phyloP scores from a whole-genome alignment of 2,888 invertebrate species.

The Hesperia comma region DNA sequence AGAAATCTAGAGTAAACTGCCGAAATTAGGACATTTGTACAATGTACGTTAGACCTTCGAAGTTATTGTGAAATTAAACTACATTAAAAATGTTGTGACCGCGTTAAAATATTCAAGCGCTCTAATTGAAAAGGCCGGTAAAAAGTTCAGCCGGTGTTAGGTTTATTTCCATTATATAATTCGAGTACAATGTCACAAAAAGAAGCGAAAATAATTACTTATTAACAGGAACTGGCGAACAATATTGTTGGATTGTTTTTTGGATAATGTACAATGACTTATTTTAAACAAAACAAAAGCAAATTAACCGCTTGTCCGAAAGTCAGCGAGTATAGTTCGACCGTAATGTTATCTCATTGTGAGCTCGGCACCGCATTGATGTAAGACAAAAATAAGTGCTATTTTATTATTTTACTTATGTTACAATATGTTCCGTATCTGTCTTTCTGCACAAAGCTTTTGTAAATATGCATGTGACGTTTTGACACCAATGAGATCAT shows the following conservation, averaged over 20 bases:
- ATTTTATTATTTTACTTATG: too few species aligned
- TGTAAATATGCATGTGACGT: too few species aligned
- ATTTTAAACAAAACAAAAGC: too few species aligned
- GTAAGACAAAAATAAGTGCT: too few species aligned
- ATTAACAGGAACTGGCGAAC: conserved; percentile 1
- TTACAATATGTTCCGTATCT: too few species aligned
- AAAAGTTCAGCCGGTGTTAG: background rate
- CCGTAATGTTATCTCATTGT: too few species aligned
- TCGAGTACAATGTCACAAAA: background rate
- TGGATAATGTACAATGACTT: background rate
- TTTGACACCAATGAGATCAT: too few species aligned
- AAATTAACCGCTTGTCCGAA: too few species aligned
- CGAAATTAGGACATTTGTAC: background rate
- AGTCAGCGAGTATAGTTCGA: too few species aligned
- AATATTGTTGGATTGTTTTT: background rate
- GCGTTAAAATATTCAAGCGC: background rate
- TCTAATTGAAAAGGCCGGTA: background rate
- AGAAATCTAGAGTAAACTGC: conserved; percentile 3
- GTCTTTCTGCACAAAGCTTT: too few species aligned
- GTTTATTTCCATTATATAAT: background rate
- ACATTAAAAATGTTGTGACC: background rate
- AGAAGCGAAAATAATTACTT: background rate
- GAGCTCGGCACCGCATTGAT: too few species aligned
- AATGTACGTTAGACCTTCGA: conserved; percentile 5
- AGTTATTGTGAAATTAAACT: conserved; percentile 1